Base-by-base conservation (phyloP, 2,888 invertebrate species). In the Panopea generosa region DNA sequence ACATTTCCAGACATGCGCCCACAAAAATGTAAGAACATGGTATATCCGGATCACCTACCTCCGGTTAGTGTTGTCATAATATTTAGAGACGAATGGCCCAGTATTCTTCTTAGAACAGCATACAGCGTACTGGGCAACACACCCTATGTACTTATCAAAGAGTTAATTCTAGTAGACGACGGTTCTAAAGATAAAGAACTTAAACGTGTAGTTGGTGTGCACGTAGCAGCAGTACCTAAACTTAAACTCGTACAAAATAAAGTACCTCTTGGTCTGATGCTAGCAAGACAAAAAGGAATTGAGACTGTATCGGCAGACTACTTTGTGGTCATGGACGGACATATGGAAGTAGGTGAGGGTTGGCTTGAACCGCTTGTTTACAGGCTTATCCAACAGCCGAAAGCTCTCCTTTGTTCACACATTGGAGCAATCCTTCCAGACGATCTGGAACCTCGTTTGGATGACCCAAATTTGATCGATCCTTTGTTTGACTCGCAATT, bases 321-420 rank as follows among this genome's bases (percentile, higher is more conserved):
- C 50, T 78, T 84, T 57, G 61, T 77, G 49, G 75, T 82, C 2
- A 40, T 84, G 50, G 84, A 84, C 60, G 78, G 82, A 1, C 84
- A 84, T 49, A 70, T 82, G 60, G 82, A 84, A 47, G 77, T 82
- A 0, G 55, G 56, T 18, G 33, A 53, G 50, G 84, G 84, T 1
- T 84, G 84, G 84, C 26, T 84, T 14, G 78, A 84, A 47, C 84
- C 82, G 0, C 29, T 83, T 22, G n/a, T 83, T 33, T 52, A 68
- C n/a, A 49, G 82, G 20, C 67, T 84, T 9, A 53, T 65, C 9
- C 60, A 79, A 56, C 60, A 83, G 9, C 74, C 78, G 7, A 84
- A 83, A 45, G 62, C 77, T n/a, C 47, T 82, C 1, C 61, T 83
- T 0, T 79, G 72, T 29, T 75, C 84, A 1, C 69, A 70, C 11